Percentiles rank a stretch among this genome's conserved stretches.
Evolutionary conservation across 1,140 invertebrate genomes (phyloP).

Genomic region (Armadillidium nasatum): DNA sequence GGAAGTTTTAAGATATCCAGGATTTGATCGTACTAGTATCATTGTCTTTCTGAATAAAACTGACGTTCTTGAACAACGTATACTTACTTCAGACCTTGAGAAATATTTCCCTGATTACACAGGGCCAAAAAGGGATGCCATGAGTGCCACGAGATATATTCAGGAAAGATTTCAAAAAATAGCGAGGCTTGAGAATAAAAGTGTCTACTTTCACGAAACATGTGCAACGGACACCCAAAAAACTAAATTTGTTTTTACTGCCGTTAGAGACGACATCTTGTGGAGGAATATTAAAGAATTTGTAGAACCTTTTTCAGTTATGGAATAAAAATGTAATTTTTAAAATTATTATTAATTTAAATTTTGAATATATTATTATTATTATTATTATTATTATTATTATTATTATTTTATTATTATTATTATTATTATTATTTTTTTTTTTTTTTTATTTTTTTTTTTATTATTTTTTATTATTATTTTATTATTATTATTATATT

Average conservation of each 20-base stretch:
- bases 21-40: conserved; percentile 51
- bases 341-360: too few species aligned
- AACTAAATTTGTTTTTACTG: conserved; percentile 50
- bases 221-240: conserved; percentile 52
- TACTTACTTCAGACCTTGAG: conserved; percentile 48
- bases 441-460: too few species aligned
- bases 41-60: conserved; percentile 56
- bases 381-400: too few species aligned
- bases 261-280: conserved; percentile 51
- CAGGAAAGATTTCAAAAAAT: conserved; percentile 31
- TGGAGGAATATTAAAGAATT: conserved; percentile 45
- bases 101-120: conserved; percentile 51
- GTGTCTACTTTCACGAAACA: conserved; percentile 47
- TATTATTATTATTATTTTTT: too few species aligned
- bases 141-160: conserved; percentile 39
- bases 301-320: neutral
- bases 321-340: neutral
- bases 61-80: conserved; percentile 53
- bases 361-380: too few species aligned
- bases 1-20: conserved; percentile 47
- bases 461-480: too few species aligned
- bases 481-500: too few species aligned
- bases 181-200: conserved; percentile 27
- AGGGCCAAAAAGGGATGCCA: conserved; percentile 42
- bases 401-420: too few species aligned